Conservation (phyloP, 1,140 invertebrate species). For the Diplogasteroides magnus region DNA sequence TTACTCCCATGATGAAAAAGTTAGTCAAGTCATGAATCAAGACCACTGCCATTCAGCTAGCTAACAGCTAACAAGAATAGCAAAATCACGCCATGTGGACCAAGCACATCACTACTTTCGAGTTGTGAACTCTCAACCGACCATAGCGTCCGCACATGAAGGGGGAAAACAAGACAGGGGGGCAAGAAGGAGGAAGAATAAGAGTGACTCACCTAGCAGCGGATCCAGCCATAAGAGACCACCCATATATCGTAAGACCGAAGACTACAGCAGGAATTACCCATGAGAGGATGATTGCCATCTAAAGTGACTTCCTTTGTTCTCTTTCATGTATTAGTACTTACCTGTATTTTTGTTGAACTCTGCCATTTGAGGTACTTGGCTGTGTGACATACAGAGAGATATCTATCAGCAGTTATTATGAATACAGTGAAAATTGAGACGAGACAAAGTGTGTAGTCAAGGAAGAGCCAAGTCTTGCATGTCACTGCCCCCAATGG, state of each 20-base stretch:
- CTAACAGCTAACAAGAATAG: no score
- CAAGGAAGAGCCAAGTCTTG: constrained; percentile 95
- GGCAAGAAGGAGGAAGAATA: no score
- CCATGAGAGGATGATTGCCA: constrained; percentile 51
- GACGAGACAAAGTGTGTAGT: constrained; percentile 96
- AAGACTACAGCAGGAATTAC: constrained; percentile 47
- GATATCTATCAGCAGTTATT: constrained; percentile 81
- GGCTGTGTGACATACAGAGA: constrained; percentile 51
- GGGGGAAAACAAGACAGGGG: no score
- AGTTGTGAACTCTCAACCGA: no score
- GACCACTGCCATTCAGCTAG: no score
- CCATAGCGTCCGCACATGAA: no score
- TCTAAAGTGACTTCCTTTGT: no score
- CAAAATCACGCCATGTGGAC: no score
- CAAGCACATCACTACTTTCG: no score
- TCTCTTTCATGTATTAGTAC: no score
- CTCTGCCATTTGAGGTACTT: constrained; percentile 53
- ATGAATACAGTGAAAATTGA: constrained; percentile 97
- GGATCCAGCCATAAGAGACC: constrained; percentile 41
- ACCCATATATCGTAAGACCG: constrained; percentile 54
- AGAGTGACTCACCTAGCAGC: constrained; percentile 5
- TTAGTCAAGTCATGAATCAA: no score
- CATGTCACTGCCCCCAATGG: constrained; percentile 89
- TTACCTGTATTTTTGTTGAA: constrained; percentile 46
- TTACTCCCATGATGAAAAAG: no score